Evolutionary conservation across 2,888 invertebrate genomes (phyloP).

Genomic region (Neria commutata): DNA sequence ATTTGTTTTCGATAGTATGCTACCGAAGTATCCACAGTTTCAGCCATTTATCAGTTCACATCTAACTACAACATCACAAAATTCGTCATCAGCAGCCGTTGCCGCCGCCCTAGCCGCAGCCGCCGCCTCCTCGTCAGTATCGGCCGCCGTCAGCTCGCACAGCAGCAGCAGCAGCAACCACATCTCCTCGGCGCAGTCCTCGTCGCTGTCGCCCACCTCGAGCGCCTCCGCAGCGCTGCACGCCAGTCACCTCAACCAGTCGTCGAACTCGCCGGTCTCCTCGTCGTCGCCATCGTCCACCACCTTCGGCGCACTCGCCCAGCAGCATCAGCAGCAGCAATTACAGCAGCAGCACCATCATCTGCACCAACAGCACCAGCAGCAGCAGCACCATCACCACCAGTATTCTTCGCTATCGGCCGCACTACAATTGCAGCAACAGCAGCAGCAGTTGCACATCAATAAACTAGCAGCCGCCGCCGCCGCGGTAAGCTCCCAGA

Average conservation of each 20-base stretch:
- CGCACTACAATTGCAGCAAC: constrained; percentile 52
- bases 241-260: constrained; percentile 48
- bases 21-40: constrained; percentile 88
- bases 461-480: constrained; percentile 56
- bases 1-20: constrained; percentile 97
- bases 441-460: constrained; percentile 54
- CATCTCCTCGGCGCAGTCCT: constrained; percentile 34
- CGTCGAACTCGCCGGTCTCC: constrained; percentile 59
- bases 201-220: constrained; percentile 49
- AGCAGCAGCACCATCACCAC: constrained; percentile 39
- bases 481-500: constrained; percentile 50
- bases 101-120: constrained; percentile 65
- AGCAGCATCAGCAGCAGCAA: constrained; percentile 41
- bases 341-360: constrained; percentile 40
- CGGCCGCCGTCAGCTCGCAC: constrained; percentile 48
- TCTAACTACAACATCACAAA: constrained; percentile 64
- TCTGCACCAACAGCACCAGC: constrained; percentile 34
- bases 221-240: constrained; percentile 31
- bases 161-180: constrained; percentile 53
- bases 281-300: constrained; percentile 57
- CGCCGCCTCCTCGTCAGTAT: constrained; percentile 49
- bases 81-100: constrained; percentile 73
- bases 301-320: constrained; percentile 36
- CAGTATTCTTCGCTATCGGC: constrained; percentile 63
- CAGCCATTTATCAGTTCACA: constrained; percentile 66